These are phyloP conservation scores for Notospermus geniculatus DNA, from an alignment of 1,140 invertebrate genomes.

Conservation along the genomic window DNA sequence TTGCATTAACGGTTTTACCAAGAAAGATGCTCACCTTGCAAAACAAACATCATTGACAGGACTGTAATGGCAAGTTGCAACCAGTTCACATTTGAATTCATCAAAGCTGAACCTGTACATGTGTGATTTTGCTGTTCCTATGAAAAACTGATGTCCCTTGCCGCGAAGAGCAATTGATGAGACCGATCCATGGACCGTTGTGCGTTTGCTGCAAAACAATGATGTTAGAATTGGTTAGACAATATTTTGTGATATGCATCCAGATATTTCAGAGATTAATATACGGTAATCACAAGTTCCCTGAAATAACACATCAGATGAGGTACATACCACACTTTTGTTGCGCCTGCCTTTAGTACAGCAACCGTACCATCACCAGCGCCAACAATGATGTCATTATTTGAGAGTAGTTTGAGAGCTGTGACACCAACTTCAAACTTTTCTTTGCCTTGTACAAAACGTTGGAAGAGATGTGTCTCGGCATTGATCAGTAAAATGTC, in stretches of 20 bases:
- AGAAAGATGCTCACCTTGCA: conserved; percentile 66
- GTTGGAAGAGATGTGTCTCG: conserved; percentile 39
- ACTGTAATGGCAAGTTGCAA: conserved; percentile 78
- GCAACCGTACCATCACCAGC: conserved; percentile 75
- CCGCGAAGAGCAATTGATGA: conserved; percentile 54
- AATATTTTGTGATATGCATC: too few relatives aligned
- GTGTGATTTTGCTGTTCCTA: conserved; percentile 76
- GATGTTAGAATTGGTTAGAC: too few relatives aligned
- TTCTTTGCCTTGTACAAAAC: conserved; percentile 43
- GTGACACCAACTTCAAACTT: conserved; percentile 63
- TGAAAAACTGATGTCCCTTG: conserved; percentile 59
- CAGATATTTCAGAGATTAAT: too few relatives aligned
- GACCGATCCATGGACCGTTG: conserved; percentile 58
- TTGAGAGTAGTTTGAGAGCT: conserved; percentile 63
- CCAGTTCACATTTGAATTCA: conserved; percentile 66
- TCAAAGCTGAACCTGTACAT: conserved; percentile 75
- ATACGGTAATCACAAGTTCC: too few relatives aligned
- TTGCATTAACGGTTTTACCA: too few relatives aligned
- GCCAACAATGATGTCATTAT: conserved; percentile 61
- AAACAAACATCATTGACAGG: conserved; percentile 80
- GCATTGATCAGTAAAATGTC: conserved; percentile 60
- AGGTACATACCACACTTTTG: conserved; percentile 8
- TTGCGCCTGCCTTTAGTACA: conserved; percentile 19
- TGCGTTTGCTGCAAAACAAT: conserved; percentile 55
- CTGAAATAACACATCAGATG: too few relatives aligned